These are phyloP conservation scores for Huso huso DNA, from an alignment of 2,797 vertebrate genomes.

Conservation along the genomic window DNA sequence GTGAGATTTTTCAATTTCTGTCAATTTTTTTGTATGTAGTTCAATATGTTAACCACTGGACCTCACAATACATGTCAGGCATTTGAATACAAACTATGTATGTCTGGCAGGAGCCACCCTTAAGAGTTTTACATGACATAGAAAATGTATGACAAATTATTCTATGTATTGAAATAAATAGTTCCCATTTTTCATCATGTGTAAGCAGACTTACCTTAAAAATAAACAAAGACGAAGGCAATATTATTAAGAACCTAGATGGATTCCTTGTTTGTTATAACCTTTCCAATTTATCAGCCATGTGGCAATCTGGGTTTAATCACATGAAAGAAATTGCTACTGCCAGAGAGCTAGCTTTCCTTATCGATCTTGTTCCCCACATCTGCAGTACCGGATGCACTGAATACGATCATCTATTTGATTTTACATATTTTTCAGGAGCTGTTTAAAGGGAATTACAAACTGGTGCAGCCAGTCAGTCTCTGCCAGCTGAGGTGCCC, in stretches of 20 bases:
- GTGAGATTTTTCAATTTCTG: no score
- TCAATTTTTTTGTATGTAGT: no score
- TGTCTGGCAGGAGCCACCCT: not conserved
- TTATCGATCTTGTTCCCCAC: slow-evolving; percentile 19
- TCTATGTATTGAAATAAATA: slow-evolving; percentile 1
- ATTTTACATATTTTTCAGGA: no score
- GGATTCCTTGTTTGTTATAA: slow-evolving; percentile 8
- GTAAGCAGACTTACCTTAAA: not conserved
- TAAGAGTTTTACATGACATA: no score
- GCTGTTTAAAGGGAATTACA: no score
- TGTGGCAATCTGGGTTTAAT: slow-evolving; percentile 6
- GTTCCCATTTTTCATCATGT: not conserved
- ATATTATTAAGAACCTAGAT: slow-evolving; percentile 11
- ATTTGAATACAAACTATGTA: not conserved
- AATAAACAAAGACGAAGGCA: slow-evolving; percentile 7
- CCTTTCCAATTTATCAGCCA: not conserved
- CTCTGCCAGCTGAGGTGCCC: no score
- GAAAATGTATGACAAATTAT: slow-evolving; percentile 7
- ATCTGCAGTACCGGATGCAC: not conserved
- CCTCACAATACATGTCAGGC: not conserved
- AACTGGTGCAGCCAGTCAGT: no score
- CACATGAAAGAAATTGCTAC: slow-evolving; percentile 10
- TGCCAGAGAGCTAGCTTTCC: slow-evolving; percentile 18
- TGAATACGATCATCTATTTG: no score
- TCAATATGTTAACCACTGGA: no score